Evolutionary conservation across 2,888 invertebrate species (phyloP).

Genomic region (Tipula unca): DNA sequence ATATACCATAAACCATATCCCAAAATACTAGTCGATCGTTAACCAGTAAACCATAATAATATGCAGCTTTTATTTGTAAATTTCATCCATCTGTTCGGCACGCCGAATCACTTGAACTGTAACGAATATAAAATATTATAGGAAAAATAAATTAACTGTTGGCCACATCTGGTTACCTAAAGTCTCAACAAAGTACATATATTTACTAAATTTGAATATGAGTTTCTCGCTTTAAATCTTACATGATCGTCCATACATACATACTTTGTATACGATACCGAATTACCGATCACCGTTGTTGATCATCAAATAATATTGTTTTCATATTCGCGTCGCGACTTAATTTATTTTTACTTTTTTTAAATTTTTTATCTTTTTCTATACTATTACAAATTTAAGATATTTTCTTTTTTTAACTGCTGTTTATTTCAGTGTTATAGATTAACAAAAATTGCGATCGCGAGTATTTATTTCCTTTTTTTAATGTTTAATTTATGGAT

Average conservation of each 20-base stretch:
- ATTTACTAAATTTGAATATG: neutral
- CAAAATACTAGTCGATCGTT: neutral
- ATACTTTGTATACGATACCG: no score
- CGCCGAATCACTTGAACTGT: constrained; percentile 8
- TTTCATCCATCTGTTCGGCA: neutral
- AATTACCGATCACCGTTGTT: neutral
- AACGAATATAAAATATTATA: neutral
- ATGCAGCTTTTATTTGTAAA: neutral
- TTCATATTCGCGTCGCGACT: neutral
- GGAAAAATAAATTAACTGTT: neutral
- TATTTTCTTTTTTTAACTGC: neutral
- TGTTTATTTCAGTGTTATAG: neutral
- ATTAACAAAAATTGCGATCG: neutral
- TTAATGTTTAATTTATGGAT: neutral
- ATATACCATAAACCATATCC: neutral
- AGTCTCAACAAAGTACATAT: neutral
- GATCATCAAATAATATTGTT: neutral
- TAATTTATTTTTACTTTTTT: neutral
- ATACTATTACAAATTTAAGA: neutral
- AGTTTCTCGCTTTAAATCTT: neutral
- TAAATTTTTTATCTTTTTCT: neutral
- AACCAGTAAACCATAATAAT: constrained; percentile 2
- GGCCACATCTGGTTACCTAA: neutral
- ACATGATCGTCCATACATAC: neutral
- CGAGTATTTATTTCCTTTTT: neutral